Evolutionary conservation across 2,113 vertebrate genomes (phyloP).

Genomic region (Plectropomus leopardus): DNA sequence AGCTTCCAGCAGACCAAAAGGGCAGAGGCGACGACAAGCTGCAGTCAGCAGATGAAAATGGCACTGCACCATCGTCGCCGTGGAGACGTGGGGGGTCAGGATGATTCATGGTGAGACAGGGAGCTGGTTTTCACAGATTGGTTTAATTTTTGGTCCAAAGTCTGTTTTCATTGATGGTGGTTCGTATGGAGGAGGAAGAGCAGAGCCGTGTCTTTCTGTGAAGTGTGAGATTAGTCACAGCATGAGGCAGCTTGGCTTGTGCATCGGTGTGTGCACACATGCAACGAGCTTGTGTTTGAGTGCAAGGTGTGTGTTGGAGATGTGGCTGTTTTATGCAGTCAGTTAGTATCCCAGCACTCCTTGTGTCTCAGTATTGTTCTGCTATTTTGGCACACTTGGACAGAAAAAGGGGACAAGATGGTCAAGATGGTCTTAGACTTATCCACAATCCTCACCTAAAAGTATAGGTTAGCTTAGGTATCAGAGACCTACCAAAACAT

Average conservation of each 20-base stretch:
- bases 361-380: not conserved
- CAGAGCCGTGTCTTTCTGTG: constrained; percentile 12
- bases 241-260: constrained; percentile 14
- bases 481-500: not conserved
- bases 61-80: constrained; percentile 63
- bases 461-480: not conserved
- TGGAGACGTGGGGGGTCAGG: constrained; percentile 64
- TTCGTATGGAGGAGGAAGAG: constrained; percentile 16
- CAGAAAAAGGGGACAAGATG: not conserved
- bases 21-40: constrained; percentile 57
- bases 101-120: constrained; percentile 54
- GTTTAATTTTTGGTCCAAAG: constrained; percentile 1
- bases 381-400: not conserved
- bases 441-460: not conserved
- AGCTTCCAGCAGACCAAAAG: constrained; percentile 42
- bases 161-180: constrained; percentile 20
- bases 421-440: not conserved
- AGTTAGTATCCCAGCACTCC: too few species aligned
- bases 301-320: not conserved
- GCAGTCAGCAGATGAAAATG: constrained; percentile 65
- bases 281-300: not conserved
- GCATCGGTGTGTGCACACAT: constrained; percentile 26
- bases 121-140: constrained; percentile 28
- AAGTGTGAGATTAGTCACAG: constrained; percentile 67
- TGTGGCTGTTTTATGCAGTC: not conserved